Evolutionary conservation across 2,797 vertebrate genomes (phyloP), one percentile per base, ranked within the genome.

Genomic region (Yasuhikotakia modesta): DNA sequence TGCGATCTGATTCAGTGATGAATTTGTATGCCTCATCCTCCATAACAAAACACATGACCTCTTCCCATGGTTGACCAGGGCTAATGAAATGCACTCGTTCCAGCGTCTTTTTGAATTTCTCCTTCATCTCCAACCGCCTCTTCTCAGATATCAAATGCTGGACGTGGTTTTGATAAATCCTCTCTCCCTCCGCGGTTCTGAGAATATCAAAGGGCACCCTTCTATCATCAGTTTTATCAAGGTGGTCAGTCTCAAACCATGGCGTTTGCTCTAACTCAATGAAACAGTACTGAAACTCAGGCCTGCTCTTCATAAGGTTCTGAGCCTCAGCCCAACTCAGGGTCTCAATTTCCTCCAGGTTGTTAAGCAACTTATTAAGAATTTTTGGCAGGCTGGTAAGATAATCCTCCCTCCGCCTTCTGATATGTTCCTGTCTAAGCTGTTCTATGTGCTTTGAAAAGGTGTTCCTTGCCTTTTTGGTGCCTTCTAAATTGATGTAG

Each of bases 21-120:
- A 96, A 98, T 87, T 97, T 99, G 91, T 96, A 98, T 2, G 96
- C 95, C 89, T 99, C 97, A 0, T 99, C 97, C 76, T 98, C 98
- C 93, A 99, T 92, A 84, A 98, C 95, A 85, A 99, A 98, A 91
- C 97, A 98, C 93, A 97, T 93, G 79, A 99, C 96, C 89, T 99
- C 98, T 85, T 99, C 97, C 97, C 97, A 99, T 0, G 96, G 93
- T 82, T 99, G 97, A 6, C 98, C 98, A 0, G 97, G 93, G 79
- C 96, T 95, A 91, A 99, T 98, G 74, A 99, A 97, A 35, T 97
- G 97, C 85, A 98, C 96, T 86, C 96, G 94, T 74, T 98, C 97
- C 83, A 99, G 91, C n/a, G 95, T 98, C 90, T 97, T 99, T 92
- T 97, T 99, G 89, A 99, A 99, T 84, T 96, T 94, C 78, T 98